Percentiles rank a stretch among this genome's conserved stretches.
Conservation (phyloP, 2,888 invertebrate genomes). For the Coecobrya sp. region DNA sequence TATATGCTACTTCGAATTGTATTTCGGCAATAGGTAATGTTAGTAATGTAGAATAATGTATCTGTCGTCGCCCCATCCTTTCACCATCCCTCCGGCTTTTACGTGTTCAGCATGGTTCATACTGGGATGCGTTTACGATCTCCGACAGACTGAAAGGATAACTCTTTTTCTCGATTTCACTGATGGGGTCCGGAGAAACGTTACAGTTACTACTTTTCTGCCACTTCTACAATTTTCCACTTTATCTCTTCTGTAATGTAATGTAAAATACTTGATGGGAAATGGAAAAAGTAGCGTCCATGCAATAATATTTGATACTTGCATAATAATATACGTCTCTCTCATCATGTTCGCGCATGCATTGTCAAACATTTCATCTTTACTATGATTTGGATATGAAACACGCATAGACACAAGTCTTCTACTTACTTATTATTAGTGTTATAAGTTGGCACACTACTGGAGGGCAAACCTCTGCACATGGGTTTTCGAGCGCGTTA, state of each 20-base stretch:
- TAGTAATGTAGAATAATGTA: neutral
- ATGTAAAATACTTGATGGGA: slow-evolving; percentile 47
- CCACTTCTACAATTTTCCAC: slow-evolving; percentile 48
- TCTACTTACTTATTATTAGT: slow-evolving; percentile 1
- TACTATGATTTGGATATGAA: slow-evolving; percentile 31
- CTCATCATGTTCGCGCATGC: neutral
- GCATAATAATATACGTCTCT: slow-evolving; percentile 5
- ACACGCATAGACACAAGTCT: slow-evolving; percentile 9
- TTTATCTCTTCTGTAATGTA: slow-evolving; percentile 59
- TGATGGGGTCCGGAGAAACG: slow-evolving; percentile 40
- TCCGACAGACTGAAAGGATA: neutral
- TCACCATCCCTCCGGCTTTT: slow-evolving; percentile 68
- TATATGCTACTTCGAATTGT: neutral
- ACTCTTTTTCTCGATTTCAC: slow-evolving; percentile 40
- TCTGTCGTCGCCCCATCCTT: slow-evolving; percentile 1
- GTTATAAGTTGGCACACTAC: slow-evolving; percentile 18
- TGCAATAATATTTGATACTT: slow-evolving; percentile 8
- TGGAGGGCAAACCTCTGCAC: slow-evolving; percentile 57
- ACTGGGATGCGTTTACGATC: neutral
- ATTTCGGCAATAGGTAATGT: no score
- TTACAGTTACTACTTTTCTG: slow-evolving; percentile 50
- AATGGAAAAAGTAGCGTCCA: neutral
- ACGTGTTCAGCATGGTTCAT: slow-evolving; percentile 47
- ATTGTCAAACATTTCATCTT: neutral
- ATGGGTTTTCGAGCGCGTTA: neutral